These are phyloP conservation scores for Spatula versicolor DNA, from an alignment of 2,797 vertebrate genomes.

Conservation along the genomic window DNA sequence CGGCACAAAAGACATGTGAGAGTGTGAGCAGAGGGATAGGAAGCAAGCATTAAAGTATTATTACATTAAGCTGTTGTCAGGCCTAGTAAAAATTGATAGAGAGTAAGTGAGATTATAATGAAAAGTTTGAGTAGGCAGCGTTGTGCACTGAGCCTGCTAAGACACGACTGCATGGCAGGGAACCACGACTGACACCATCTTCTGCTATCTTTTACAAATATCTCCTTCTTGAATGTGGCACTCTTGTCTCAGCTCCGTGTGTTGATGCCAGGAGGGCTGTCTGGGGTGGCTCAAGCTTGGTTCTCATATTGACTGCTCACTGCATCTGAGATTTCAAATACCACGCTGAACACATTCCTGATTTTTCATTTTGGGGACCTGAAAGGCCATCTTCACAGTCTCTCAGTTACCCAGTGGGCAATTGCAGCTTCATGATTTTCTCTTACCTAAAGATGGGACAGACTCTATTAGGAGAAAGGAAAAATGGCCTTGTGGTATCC, in stretches of 20 bases:
- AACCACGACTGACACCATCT: not conserved
- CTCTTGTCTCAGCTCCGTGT: not conserved
- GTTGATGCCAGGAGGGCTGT: not conserved
- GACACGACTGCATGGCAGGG: not conserved
- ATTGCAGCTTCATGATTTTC: not conserved
- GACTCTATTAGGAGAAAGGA: not conserved
- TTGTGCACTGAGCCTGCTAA: not conserved
- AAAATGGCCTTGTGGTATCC: not conserved
- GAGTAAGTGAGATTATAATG: not conserved
- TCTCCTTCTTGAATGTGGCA: not conserved
- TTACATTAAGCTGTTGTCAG: not conserved
- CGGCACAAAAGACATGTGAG: not conserved
- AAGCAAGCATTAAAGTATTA: not conserved
- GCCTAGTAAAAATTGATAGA: not conserved
- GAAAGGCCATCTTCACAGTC: not conserved
- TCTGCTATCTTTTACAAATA: not conserved
- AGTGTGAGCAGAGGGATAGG: not conserved
- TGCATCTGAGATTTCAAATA: not conserved
- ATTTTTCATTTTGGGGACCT: not conserved
- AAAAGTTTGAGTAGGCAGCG: not conserved
- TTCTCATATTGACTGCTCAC: not conserved
- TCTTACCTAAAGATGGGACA: not conserved
- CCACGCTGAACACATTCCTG: not conserved
- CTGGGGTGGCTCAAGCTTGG: not conserved
- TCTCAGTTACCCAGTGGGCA: not conserved